Evolutionary conservation across 2,113 vertebrate species (phyloP).

Genomic region (Lota lota): DNA sequence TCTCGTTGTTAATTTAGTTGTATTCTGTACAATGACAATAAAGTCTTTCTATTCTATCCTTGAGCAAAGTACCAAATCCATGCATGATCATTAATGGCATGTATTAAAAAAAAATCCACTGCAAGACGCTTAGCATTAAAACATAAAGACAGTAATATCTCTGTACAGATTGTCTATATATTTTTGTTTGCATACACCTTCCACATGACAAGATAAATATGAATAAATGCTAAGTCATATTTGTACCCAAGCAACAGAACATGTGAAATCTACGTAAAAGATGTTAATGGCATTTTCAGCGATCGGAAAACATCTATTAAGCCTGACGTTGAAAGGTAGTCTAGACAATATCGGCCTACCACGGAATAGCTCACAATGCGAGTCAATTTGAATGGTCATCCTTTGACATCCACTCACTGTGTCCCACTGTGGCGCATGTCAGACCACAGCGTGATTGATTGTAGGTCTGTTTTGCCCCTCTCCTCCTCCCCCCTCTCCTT

Average conservation of each 20-base stretch:
- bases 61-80: too few species aligned
- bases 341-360: slow-evolving; percentile 24
- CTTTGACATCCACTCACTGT: slow-evolving; percentile 54
- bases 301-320: slow-evolving; percentile 25
- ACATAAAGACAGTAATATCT: too few species aligned
- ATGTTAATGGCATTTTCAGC: neutral
- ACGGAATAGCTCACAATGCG: slow-evolving; percentile 19
- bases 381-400: slow-evolving; percentile 37
- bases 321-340: slow-evolving; percentile 11
- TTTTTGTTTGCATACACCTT: neutral
- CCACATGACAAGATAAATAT: neutral
- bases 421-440: slow-evolving; percentile 54
- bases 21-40: too few species aligned
- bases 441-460: slow-evolving; percentile 59
- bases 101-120: too few species aligned
- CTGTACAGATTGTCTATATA: neutral
- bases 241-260: neutral
- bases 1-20: too few species aligned
- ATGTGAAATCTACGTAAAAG: neutral
- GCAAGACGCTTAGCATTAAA: too few species aligned
- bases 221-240: neutral
- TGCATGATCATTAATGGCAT: too few species aligned
- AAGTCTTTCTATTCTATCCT: too few species aligned
- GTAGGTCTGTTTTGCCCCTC: slow-evolving; percentile 47
- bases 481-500: slow-evolving; percentile 1